phyloP scores from a whole-genome alignment of 2,888 invertebrate species.

The Drosophila phalerata region DNA sequence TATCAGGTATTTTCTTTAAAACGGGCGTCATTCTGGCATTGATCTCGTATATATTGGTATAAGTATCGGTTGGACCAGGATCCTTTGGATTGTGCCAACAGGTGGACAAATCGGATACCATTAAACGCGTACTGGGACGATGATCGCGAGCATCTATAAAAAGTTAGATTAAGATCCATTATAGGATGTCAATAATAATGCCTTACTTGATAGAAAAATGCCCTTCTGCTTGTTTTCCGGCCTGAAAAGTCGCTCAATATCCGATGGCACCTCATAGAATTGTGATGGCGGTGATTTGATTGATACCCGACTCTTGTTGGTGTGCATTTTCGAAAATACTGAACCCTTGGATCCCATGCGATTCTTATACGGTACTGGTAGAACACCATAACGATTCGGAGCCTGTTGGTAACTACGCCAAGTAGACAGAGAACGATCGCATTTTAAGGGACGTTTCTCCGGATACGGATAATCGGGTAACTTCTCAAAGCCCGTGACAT shows the following conservation, averaged over 20 bases:
- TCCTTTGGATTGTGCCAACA: conserved; percentile 75
- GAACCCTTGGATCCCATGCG: conserved; percentile 67
- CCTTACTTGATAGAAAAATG: conserved; percentile 74
- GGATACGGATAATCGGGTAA: conserved; percentile 42
- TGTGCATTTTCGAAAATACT: conserved; percentile 62
- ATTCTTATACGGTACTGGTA: conserved; percentile 45
- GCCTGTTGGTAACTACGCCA: conserved; percentile 68
- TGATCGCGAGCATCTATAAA: conserved; percentile 76
- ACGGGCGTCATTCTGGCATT: conserved; percentile 18
- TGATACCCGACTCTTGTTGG: conserved; percentile 33
- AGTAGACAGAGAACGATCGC: conserved; percentile 50
- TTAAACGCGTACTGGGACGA: conserved; percentile 64
- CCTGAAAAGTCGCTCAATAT: conserved; percentile 55
- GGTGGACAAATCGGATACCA: conserved; percentile 58
- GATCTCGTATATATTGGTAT: conserved; percentile 39
- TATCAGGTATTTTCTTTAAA: background rate
- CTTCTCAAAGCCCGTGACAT: conserved; percentile 56
- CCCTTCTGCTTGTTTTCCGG: conserved; percentile 72
- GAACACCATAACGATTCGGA: conserved; percentile 77
- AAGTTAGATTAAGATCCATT: background rate
- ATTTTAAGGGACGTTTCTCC: conserved; percentile 37
- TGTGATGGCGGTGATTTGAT: conserved; percentile 41
- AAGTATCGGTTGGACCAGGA: conserved; percentile 74
- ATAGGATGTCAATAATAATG: background rate
- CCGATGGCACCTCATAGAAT: conserved; percentile 61